Conservation (phyloP, 2,797 vertebrate species). For the Taeniopygia guttata region DNA sequence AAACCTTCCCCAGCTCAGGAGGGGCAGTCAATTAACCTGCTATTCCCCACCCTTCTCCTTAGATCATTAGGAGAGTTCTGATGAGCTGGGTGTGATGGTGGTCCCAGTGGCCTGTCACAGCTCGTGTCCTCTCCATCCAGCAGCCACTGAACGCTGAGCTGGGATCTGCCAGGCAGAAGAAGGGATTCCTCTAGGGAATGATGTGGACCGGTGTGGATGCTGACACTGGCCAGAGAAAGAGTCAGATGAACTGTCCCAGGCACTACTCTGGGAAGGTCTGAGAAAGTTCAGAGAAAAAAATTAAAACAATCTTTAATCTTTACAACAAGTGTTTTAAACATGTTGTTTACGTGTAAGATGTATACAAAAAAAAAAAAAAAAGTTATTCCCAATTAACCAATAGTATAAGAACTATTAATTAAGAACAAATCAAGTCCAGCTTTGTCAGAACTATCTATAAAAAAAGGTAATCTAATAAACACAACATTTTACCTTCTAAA, state of each 20-base stretch:
- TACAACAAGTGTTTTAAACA: no score
- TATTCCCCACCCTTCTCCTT: not conserved
- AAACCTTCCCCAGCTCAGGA: not conserved
- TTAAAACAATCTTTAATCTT: no score
- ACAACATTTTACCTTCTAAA: not conserved
- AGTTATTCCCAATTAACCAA: no score
- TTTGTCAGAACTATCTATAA: not conserved
- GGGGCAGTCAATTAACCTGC: conserved; percentile 36
- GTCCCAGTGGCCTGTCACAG: not conserved
- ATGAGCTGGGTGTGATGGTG: not conserved
- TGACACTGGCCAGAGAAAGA: not conserved
- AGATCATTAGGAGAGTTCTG: not conserved
- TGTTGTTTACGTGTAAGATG: no score
- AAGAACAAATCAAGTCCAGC: not conserved
- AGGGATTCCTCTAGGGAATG: not conserved
- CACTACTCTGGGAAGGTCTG: not conserved
- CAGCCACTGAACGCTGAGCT: not conserved
- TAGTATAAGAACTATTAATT: not conserved
- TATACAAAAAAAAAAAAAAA: no score
- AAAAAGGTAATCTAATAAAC: not conserved
- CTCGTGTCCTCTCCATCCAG: not conserved
- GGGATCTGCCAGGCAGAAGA: not conserved
- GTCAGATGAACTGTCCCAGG: not conserved
- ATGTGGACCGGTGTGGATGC: not conserved
- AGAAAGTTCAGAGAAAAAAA: no score